Percentiles rank a stretch among this genome's conserved stretches.
Evolutionary conservation across 2,797 vertebrate species (phyloP).

Genomic region (Melopsittacus undulatus): DNA sequence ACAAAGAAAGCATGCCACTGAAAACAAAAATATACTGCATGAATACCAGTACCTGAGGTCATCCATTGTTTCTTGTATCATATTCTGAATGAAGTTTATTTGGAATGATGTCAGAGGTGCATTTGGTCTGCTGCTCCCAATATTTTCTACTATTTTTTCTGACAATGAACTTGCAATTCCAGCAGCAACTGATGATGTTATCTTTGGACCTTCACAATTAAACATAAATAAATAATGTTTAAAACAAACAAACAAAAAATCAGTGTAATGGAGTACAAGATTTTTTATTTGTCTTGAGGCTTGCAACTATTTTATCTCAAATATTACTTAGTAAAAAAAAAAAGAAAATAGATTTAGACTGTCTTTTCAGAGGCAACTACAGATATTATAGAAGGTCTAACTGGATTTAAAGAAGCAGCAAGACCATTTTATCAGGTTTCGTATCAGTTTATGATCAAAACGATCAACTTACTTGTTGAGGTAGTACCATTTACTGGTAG

Average conservation of each 20-base stretch:
- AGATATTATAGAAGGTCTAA: background rate
- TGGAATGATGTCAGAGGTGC: conserved; percentile 90
- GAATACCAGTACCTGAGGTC: conserved; percentile 87
- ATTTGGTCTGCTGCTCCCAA: conserved; percentile 79
- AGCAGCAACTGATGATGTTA: conserved; percentile 69
- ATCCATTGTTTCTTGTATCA: conserved; percentile 96
- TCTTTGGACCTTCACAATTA: conserved; percentile 70
- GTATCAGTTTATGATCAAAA: background rate
- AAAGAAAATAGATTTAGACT: background rate
- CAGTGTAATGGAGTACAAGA: background rate
- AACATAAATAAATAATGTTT: background rate
- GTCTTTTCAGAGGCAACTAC: background rate
- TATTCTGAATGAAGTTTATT: conserved; percentile 94
- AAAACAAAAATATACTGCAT: background rate
- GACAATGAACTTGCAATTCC: conserved; percentile 83
- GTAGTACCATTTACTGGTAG: conserved; percentile 75
- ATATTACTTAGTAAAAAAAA: background rate
- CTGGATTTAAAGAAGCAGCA: background rate
- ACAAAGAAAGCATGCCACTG: background rate
- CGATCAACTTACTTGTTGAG: conserved; percentile 68
- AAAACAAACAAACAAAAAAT: background rate
- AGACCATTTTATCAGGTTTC: background rate
- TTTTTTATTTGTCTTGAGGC: background rate
- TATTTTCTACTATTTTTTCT: conserved; percentile 84
- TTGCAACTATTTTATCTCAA: background rate